Conservation (phyloP, 1,140 invertebrate species). For the Zaprionus capensis region DNA sequence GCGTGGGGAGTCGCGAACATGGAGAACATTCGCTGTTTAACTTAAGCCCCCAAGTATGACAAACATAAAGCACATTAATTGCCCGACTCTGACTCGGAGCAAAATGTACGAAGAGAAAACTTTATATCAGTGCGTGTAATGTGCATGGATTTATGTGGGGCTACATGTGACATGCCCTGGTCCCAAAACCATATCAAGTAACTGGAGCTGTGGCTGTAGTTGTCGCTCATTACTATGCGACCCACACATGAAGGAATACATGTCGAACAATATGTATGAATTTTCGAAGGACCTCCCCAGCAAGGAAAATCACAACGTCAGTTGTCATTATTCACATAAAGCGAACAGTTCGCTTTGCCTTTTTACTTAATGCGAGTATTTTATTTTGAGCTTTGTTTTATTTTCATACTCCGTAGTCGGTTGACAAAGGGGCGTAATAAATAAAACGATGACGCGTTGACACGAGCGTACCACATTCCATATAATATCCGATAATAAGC, state of each 20-base stretch:
- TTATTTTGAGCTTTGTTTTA: constrained; percentile 47
- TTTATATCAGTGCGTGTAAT: constrained; percentile 49
- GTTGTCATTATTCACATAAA: constrained; percentile 77
- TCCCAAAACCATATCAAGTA: constrained; percentile 13
- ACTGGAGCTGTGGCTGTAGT: constrained; percentile 29
- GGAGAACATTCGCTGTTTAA: constrained; percentile 22
- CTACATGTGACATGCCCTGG: constrained; percentile 28
- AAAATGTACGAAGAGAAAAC: constrained; percentile 17
- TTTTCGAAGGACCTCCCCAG: constrained; percentile 43
- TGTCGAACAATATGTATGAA: constrained; percentile 22
- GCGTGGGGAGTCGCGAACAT: not conserved
- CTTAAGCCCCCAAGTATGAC: constrained; percentile 55
- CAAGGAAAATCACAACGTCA: constrained; percentile 70
- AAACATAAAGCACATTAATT: constrained; percentile 78
- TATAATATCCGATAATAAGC: not conserved
- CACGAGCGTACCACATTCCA: not conserved
- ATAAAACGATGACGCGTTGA: constrained; percentile 8
- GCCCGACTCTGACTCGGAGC: constrained; percentile 51
- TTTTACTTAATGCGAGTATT: constrained; percentile 38
- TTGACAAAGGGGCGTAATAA: constrained; percentile 21
- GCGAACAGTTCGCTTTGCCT: constrained; percentile 41
- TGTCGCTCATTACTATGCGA: constrained; percentile 74
- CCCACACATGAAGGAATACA: constrained; percentile 53
- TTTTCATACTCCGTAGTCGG: constrained; percentile 21
- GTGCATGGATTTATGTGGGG: constrained; percentile 35